phyloP scores from a whole-genome alignment of 2,888 invertebrate genomes.

The Mimumesa dahlbomi region DNA sequence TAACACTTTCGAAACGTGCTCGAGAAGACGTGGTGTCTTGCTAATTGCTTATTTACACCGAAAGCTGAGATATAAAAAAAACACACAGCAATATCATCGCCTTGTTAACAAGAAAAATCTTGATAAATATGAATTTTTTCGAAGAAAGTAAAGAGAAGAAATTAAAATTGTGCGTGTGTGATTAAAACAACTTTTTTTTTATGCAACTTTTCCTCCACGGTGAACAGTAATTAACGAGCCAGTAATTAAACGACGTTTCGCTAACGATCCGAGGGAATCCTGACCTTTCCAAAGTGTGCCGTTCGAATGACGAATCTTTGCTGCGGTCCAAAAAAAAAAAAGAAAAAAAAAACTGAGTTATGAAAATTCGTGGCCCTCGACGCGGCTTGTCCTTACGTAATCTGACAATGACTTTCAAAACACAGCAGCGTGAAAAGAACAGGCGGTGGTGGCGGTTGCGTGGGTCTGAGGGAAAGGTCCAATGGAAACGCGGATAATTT shows the following conservation, averaged over 20 bases:
- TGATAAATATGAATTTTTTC: no score
- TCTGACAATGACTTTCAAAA: constrained; percentile 55
- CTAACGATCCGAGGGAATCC: neutral
- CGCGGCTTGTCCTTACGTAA: constrained; percentile 43
- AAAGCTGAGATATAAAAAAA: no score
- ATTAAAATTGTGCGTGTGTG: no score
- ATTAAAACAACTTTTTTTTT: no score
- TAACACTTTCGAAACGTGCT: neutral
- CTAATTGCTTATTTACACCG: neutral
- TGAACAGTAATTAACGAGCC: no score
- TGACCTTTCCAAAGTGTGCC: constrained; percentile 3
- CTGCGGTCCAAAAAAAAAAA: neutral
- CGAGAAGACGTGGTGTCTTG: no score
- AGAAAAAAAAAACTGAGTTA: neutral
- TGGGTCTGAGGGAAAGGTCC: constrained; percentile 33
- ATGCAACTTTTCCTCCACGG: no score
- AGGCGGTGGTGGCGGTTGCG: constrained; percentile 33
- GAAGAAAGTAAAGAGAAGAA: no score
- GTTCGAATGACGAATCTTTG: no score
- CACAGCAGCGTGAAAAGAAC: constrained; percentile 41
- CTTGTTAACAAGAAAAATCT: no score
- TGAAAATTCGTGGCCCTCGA: constrained; percentile 29
- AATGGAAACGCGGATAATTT: constrained; percentile 62
- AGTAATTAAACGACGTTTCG: neutral
- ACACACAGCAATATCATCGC: no score